phyloP scores from a whole-genome alignment of 2,888 invertebrate species.

The Synanthedon vespiformis region DNA sequence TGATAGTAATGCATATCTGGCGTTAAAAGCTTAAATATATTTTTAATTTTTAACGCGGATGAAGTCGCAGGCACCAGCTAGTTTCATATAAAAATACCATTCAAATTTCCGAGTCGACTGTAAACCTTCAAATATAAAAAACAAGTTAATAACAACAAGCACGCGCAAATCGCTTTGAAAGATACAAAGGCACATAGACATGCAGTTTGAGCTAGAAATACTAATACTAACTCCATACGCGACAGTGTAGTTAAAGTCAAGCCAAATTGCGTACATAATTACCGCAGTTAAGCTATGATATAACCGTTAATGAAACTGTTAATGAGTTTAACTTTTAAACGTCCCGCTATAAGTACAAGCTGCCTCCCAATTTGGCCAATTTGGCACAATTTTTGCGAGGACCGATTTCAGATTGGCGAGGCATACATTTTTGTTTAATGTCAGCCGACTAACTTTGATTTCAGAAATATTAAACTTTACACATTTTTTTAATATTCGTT shows the following conservation, averaged over 20 bases:
- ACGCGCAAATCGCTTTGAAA: too few species aligned
- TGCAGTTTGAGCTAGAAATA: neutral
- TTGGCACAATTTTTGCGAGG: conserved; percentile 48
- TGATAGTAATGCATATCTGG: too few species aligned
- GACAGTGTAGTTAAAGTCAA: conserved; percentile 28
- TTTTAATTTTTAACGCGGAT: too few species aligned
- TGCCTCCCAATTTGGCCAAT: conserved; percentile 58
- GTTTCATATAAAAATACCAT: neutral
- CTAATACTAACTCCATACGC: conserved; percentile 8
- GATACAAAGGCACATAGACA: too few species aligned
- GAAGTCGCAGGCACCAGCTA: too few species aligned
- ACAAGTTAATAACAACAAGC: too few species aligned
- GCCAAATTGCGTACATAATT: conserved; percentile 62
- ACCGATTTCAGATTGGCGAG: neutral
- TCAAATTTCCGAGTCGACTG: too few species aligned
- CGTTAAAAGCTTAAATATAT: too few species aligned
- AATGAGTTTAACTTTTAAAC: conserved; percentile 61
- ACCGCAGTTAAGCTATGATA: conserved; percentile 53
- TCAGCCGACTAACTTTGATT: neutral
- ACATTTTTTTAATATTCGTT: too few species aligned
- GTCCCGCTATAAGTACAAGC: conserved; percentile 56
- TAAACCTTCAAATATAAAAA: too few species aligned
- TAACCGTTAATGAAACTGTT: conserved; percentile 64
- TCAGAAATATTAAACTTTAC: too few species aligned
- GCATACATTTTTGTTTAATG: neutral